Percentiles rank a stretch among this genome's conserved stretches.
phyloP scores from a whole-genome alignment of 2,797 vertebrate genomes.

The Prunella strophiata region DNA sequence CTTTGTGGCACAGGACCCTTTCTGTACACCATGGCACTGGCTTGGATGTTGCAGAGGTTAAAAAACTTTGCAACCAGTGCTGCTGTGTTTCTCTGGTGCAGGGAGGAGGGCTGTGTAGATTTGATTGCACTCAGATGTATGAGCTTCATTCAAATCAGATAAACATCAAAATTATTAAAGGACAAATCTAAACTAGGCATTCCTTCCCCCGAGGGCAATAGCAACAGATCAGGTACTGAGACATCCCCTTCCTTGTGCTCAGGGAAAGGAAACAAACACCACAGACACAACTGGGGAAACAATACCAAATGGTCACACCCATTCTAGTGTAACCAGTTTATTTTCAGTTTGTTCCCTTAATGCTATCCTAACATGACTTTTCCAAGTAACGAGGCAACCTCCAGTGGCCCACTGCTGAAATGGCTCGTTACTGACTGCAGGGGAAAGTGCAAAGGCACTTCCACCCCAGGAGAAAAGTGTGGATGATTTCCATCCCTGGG shows the following conservation, averaged over 20 bases:
- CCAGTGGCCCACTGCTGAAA: neutral
- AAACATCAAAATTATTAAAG: neutral
- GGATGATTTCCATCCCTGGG: neutral
- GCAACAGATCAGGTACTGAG: neutral
- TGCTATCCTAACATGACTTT: neutral
- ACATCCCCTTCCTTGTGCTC: neutral
- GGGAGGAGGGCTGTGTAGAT: neutral
- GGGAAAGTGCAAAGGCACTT: too few relatives aligned
- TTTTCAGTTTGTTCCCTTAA: slow-evolving; percentile 32
- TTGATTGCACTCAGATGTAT: neutral
- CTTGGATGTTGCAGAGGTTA: neutral
- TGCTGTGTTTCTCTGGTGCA: neutral
- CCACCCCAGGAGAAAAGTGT: accelerated
- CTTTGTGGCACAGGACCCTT: neutral
- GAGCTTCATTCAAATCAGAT: neutral
- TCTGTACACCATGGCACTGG: neutral
- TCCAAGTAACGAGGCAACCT: slow-evolving; percentile 17
- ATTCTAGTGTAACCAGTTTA: neutral
- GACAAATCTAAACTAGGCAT: neutral
- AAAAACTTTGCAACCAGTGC: neutral
- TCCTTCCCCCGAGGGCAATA: neutral
- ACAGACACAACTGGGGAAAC: neutral
- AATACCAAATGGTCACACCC: neutral
- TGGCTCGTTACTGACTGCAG: accelerated
- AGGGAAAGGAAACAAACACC: neutral